phyloP scores from a whole-genome alignment of 2,797 vertebrate species.

The Semaprochilodus insignis region DNA sequence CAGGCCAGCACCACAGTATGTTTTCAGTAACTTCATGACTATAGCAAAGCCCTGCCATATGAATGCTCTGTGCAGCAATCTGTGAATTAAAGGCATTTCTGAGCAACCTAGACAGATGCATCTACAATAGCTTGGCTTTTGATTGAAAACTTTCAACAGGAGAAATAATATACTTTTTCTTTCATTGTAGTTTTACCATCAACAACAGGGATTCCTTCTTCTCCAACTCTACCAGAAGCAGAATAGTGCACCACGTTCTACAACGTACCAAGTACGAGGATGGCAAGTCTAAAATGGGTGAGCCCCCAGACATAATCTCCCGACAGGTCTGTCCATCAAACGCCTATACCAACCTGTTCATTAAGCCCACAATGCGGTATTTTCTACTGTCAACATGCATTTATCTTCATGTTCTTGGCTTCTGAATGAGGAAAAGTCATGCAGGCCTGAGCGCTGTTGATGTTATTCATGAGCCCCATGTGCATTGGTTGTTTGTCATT shows the following conservation, averaged over 20 bases:
- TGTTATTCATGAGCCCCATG: background rate
- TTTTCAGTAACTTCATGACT: background rate
- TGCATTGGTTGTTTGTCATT: background rate
- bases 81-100: background rate
- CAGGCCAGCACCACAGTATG: background rate
- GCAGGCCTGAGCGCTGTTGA: background rate
- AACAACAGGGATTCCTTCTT: slow-evolving; percentile 97
- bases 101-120: background rate
- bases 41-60: background rate
- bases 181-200: slow-evolving; percentile 89
- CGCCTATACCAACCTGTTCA: background rate
- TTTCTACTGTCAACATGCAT: slow-evolving; percentile 7
- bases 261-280: slow-evolving; percentile 98
- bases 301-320: slow-evolving; percentile 53
- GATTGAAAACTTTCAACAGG: background rate
- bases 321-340: slow-evolving; percentile 12
- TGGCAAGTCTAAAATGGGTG: slow-evolving; percentile 97
- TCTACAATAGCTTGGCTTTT: slow-evolving; percentile 16
- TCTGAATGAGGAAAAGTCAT: background rate
- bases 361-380: slow-evolving; percentile 13
- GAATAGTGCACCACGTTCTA: slow-evolving; percentile 95
- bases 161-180: slow-evolving; percentile 39
- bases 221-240: slow-evolving; percentile 96
- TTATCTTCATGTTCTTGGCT: background rate
- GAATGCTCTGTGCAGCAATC: background rate